Conservation (phyloP, 2,888 invertebrate genomes). For the Spisula subtruncata region DNA sequence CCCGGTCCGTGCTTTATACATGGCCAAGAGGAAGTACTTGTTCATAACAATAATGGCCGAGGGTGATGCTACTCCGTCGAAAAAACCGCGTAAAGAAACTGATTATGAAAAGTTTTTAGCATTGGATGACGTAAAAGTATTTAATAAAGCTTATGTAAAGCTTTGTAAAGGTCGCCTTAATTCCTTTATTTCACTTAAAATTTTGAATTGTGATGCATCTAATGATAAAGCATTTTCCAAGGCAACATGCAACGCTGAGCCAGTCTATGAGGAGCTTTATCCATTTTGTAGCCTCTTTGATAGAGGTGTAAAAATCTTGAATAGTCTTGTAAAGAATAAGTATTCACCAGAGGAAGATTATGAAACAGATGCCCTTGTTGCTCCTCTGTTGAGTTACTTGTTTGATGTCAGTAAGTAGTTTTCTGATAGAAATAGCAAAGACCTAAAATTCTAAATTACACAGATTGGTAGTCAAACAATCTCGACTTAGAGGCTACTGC, state of each 20-base stretch:
- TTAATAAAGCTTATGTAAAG: background rate
- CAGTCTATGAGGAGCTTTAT: background rate
- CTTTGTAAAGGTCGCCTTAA: background rate
- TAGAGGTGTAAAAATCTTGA: conserved; percentile 17
- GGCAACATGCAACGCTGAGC: background rate
- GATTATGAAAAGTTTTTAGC: background rate
- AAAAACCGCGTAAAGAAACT: background rate
- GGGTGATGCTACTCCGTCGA: background rate
- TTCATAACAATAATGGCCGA: too few species aligned
- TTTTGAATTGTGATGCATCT: background rate
- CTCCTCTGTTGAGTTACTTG: background rate
- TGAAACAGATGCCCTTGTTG: background rate
- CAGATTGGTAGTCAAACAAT: too few species aligned
- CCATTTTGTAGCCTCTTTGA: conserved; percentile 20
- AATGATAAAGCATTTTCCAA: background rate
- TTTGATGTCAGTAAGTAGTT: conserved; percentile 16
- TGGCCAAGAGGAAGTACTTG: too few species aligned
- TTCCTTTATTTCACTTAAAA: conserved; percentile 3
- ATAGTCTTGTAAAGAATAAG: background rate
- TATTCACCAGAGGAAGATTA: background rate
- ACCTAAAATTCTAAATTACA: too few species aligned
- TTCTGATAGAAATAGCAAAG: too few species aligned
- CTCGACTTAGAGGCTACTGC: too few species aligned
- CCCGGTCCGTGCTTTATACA: too few species aligned
- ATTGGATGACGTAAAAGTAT: background rate